Percentiles rank a stretch among this genome's conserved stretches.
Evolutionary conservation across 2,888 invertebrate species (phyloP).

Genomic region (Cephus rjabovi): DNA sequence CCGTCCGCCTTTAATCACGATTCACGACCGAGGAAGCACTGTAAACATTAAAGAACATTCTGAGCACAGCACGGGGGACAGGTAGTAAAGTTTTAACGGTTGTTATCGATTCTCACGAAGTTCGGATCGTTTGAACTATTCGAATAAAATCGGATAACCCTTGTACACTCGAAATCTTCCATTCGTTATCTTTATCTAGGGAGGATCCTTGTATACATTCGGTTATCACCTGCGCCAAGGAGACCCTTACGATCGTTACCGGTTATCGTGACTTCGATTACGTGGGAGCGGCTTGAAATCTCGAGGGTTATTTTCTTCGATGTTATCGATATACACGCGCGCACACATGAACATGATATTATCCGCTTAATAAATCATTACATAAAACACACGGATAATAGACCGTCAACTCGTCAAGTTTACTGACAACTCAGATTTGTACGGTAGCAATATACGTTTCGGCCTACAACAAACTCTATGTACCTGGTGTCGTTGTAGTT

Average conservation of each 20-base stretch:
- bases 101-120: background rate
- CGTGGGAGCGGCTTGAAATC: background rate
- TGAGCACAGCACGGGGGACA: background rate
- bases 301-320: background rate
- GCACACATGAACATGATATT: background rate
- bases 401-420: background rate
- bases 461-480: background rate
- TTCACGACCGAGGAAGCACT: background rate
- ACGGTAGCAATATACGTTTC: background rate
- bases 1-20: background rate
- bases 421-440: background rate
- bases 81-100: background rate
- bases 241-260: background rate
- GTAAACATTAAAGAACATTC: background rate
- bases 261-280: background rate
- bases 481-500: background rate
- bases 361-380: too few relatives aligned
- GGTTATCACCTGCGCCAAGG: background rate
- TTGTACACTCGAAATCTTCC: background rate
- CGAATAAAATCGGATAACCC: background rate
- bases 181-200: background rate
- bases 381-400: background rate
- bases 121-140: background rate
- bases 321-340: background rate
- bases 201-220: background rate